Base-by-base conservation (phyloP, 2,797 vertebrate genomes). In the Euthynnus affinis region DNA sequence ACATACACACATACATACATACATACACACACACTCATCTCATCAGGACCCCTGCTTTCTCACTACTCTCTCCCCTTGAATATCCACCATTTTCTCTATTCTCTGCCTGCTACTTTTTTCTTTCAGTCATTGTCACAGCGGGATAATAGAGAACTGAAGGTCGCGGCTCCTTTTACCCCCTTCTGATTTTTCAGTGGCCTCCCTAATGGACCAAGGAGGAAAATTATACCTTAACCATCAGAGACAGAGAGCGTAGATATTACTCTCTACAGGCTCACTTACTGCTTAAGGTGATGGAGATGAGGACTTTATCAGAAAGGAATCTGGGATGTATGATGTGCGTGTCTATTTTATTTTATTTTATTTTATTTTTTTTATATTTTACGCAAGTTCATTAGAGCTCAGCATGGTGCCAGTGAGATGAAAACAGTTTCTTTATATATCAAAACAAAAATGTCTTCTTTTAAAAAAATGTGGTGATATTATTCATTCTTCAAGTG, bases 91-190 rank as follows among this genome's bases (percentile, higher is more conserved):
- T 72, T 78, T 58, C 52, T 72, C 63, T 5, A 23, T 57, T 46
- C 60, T 29, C 56, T 34, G 52, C 32, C 29, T 20, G 20, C 32
- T 37, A 34, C 58, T 59, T 59, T 27, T 20, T 22, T 61, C 40
- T 29, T 20, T 25, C 32, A 1, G 3, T 66, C 34, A 32, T 66
- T 51, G 37, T 78, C 59, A 67, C 49, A 61, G 56, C 51, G 56
- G 56, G 37, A 66, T 72, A 81, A 89, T 75, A 29, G 64, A 57
- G 65, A 81, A 56, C 55, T 44, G 60, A 83, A 79, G 78, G 88
- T 86, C 86, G 77, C 7, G 0, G 20, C 75, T 85, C 34, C 62
- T 81, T 77, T 63, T 69, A 71, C 57, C 48, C 70, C 65, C 59
- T 23, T 18, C 44, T 63, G 78, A 78, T 85, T 78, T 60, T 81